Evolutionary conservation across 2,113 vertebrate species (phyloP), one percentile per base, ranked within the genome.

Genomic region (Genyomyrus donnyi): DNA sequence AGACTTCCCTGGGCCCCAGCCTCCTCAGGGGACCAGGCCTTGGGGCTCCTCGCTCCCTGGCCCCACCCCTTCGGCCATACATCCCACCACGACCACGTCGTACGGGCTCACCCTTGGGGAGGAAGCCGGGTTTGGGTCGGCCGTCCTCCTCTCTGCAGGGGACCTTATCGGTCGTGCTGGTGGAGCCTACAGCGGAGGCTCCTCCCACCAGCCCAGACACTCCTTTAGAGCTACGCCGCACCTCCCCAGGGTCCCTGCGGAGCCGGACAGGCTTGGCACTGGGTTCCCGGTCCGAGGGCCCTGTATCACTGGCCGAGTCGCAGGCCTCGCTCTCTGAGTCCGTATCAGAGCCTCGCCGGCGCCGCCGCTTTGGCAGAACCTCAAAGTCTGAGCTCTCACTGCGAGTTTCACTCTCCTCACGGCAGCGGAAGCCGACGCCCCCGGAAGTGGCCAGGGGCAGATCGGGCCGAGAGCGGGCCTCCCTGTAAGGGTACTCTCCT

Each of bases 361-460:
- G 94, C 5, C 98, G 94, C 2, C 98, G 97, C 91, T 99, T 99
- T 0, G 98, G 98, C 90, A 99, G 95, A 0, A 99, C 97, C 92
- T 99, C 98, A 92, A 98, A 98, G 93, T 99, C 99, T 0, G 99
- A 99, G 93, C 98, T 99, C 94, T 99, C 99, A 5, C 99, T 99
- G 19, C 98, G 97, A 0, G 98, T 99, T 93, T 99, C 98, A 3
- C 98, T 99, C 93, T 99, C 98, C 91, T 99, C 98, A 48, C 98
- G 94, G 90, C 97, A 97, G 52, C 98, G 96, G 77, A 96, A 96
- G 15, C 93, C 93, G 24, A 93, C 91, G 1, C 93, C 92, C 1
- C 94, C 94, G 3, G 93, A 91, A 4, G 86, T 91, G 27, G 92
- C 62, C 31, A 95, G 94, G 56, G 97, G 95, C 9, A 96, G 92